These are phyloP conservation scores for Leucoraja erinaceus DNA, from an alignment of 2,113 vertebrate species.

Conservation along the genomic window DNA sequence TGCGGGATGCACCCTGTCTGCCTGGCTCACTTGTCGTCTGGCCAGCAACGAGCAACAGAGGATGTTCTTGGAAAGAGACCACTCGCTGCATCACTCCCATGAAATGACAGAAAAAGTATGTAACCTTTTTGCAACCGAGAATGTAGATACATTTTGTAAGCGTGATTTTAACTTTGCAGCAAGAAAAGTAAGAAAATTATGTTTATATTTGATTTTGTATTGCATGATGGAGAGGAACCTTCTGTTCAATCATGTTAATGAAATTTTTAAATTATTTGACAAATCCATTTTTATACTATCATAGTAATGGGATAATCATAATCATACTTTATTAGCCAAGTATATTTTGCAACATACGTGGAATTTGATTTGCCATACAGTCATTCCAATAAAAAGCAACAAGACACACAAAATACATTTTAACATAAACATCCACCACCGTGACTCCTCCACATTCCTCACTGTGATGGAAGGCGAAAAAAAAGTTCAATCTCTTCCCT, in stretches of 20 bases:
- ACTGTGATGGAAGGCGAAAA: no score
- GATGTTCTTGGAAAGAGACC: constrained; percentile 96
- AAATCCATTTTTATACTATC: neutral
- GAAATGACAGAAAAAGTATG: constrained; percentile 94
- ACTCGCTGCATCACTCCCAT: constrained; percentile 94
- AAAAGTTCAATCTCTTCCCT: no score
- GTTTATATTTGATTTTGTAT: neutral
- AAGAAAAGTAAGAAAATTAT: neutral
- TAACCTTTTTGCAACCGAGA: constrained; percentile 43
- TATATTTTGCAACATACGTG: no score
- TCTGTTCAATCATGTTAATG: neutral
- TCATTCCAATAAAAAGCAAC: no score
- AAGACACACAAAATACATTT: no score
- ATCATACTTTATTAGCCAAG: no score
- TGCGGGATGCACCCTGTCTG: constrained; percentile 85
- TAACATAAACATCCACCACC: no score
- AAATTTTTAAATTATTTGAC: neutral
- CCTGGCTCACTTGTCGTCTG: constrained; percentile 93
- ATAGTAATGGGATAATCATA: neutral
- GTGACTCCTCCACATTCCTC: no score
- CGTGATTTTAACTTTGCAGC: neutral
- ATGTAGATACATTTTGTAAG: constrained; percentile 2
- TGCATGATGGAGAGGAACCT: neutral
- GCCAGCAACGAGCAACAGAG: constrained; percentile 96
- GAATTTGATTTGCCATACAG: no score